Evolutionary conservation across 2,113 vertebrate species (phyloP).

Genomic region (Misgurnus anguillicaudatus): DNA sequence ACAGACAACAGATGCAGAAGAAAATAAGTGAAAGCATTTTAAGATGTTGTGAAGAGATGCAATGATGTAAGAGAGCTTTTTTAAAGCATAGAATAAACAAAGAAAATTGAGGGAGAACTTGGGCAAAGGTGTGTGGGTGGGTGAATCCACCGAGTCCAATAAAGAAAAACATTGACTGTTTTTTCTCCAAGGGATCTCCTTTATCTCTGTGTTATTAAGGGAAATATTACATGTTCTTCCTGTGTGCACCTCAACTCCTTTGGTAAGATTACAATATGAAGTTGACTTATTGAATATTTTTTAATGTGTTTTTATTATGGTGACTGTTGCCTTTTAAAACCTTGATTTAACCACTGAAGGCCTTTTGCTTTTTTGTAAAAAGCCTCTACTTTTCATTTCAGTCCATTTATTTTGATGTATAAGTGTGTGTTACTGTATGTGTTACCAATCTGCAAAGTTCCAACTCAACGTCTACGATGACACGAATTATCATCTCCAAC

Average conservation of each 20-base stretch:
- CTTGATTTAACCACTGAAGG: too few relatives aligned
- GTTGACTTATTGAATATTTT: background rate
- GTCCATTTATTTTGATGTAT: too few relatives aligned
- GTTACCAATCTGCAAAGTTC: too few relatives aligned
- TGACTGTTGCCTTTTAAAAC: too few relatives aligned
- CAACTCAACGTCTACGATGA: too few relatives aligned
- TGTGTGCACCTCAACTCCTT: conserved; percentile 13
- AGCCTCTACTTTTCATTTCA: too few relatives aligned
- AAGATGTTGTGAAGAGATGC: conserved; percentile 25
- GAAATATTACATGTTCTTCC: conserved; percentile 26
- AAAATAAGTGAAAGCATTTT: conserved; percentile 32
- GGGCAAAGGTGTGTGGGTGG: conserved; percentile 35
- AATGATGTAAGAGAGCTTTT: conserved; percentile 16
- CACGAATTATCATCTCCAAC: too few relatives aligned
- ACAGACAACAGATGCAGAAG: conserved; percentile 1
- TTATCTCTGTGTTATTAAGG: conserved; percentile 5
- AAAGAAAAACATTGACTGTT: conserved; percentile 45
- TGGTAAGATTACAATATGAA: background rate
- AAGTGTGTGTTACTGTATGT: too few relatives aligned
- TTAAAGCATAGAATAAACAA: conserved; percentile 31
- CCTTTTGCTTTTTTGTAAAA: too few relatives aligned
- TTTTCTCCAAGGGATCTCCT: conserved; percentile 33
- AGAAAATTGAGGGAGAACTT: conserved; percentile 28
- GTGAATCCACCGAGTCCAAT: conserved; percentile 39
- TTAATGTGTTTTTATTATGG: too few relatives aligned